Conservation (phyloP, 2,888 invertebrate species). For the Melipona beecheii region DNA sequence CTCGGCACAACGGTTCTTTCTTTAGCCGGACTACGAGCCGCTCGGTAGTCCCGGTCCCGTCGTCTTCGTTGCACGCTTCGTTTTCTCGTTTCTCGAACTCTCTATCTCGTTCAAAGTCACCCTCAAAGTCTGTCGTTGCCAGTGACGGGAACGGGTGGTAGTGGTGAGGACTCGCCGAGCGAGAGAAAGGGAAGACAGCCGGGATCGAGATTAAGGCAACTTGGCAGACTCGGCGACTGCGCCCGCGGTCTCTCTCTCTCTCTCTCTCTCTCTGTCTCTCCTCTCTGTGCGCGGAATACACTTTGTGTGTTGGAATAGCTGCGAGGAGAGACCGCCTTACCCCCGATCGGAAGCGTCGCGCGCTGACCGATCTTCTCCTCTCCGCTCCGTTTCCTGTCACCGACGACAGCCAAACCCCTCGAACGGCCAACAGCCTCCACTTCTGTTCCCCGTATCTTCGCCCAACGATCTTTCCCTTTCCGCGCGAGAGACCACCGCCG, state of each 20-base stretch:
- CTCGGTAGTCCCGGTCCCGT: neutral
- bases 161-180: neutral
- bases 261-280: too few species aligned
- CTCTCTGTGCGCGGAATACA: constrained; percentile 51
- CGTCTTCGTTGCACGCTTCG: neutral
- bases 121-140: constrained; percentile 66
- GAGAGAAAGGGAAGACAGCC: constrained; percentile 24
- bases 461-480: neutral
- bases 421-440: neutral
- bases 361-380: constrained; percentile 39
- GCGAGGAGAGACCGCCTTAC: constrained; percentile 40
- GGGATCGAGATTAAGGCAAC: constrained; percentile 67
- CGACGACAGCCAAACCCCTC: neutral
- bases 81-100: neutral
- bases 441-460: neutral
- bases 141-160: constrained; percentile 9
- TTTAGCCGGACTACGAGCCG: constrained; percentile 38
- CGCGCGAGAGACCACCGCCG: neutral
- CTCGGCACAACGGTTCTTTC: constrained; percentile 36
- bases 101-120: constrained; percentile 54
- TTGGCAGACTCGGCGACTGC: constrained; percentile 58
- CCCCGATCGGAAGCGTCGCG: constrained; percentile 55
- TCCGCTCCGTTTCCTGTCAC: constrained; percentile 9
- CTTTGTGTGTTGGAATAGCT: constrained; percentile 55
- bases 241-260: constrained; percentile 22